These are phyloP conservation scores for Onthophagus sagittarius DNA, from an alignment of 2,888 invertebrate genomes.

Conservation along the genomic window DNA sequence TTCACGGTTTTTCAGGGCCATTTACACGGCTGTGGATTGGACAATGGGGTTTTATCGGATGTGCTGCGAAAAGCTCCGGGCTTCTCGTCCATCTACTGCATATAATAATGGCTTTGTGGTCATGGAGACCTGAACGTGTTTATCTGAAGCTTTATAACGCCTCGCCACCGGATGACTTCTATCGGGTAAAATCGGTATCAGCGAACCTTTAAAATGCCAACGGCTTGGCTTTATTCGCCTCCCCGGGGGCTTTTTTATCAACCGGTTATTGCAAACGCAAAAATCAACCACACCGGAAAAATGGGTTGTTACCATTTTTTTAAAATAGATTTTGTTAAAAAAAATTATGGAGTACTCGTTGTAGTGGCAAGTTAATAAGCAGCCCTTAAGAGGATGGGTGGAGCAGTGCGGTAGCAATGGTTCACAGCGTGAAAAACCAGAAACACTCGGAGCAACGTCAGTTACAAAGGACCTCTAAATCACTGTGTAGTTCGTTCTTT, in stretches of 20 bases:
- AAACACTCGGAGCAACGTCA: slow-evolving; percentile 9
- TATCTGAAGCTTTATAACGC: background rate
- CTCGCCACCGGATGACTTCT: background rate
- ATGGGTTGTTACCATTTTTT: background rate
- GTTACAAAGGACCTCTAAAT: slow-evolving; percentile 9
- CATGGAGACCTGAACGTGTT: background rate
- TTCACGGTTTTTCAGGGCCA: background rate
- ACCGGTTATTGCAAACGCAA: background rate
- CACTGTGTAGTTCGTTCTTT: slow-evolving; percentile 6
- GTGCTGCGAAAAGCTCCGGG: background rate
- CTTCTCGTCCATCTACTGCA: background rate
- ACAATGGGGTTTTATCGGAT: background rate
- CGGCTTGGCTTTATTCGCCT: background rate
- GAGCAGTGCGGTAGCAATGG: background rate
- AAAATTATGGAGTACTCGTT: background rate
- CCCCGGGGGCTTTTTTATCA: background rate
- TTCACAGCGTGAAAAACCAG: background rate
- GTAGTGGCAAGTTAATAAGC: background rate
- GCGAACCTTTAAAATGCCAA: background rate
- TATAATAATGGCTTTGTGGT: background rate
- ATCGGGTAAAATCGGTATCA: background rate
- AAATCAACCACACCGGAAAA: background rate
- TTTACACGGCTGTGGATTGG: background rate
- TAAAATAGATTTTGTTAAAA: no score
- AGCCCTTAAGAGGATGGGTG: background rate